Evolutionary conservation across 2,888 invertebrate species (phyloP).

Genomic region (Drosophila subquinaria): DNA sequence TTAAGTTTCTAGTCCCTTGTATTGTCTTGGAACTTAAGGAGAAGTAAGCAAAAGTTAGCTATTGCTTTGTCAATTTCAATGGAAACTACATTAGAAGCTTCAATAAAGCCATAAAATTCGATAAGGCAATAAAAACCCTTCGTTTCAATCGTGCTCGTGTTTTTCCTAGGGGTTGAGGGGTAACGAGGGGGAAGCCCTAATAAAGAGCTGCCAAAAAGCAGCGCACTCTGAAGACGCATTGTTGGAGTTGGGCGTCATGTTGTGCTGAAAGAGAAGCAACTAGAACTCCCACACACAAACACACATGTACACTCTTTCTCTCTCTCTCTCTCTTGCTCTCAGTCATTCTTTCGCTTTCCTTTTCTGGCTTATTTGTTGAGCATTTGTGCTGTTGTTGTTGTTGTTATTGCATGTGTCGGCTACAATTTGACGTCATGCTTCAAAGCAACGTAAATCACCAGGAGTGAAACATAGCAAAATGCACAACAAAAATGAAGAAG

Average conservation of each 20-base stretch:
- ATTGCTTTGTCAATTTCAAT: conserved; percentile 52
- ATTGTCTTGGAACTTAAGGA: conserved; percentile 28
- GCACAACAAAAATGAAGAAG: conserved; percentile 2
- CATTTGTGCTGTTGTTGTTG: conserved; percentile 46
- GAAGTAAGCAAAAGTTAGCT: conserved; percentile 26
- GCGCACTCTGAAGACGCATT: conserved; percentile 58
- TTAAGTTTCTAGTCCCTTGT: conserved; percentile 9
- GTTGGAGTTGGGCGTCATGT: conserved; percentile 42
- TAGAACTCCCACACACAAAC: conserved; percentile 51
- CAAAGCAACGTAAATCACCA: conserved; percentile 71
- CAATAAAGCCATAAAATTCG: conserved; percentile 74
- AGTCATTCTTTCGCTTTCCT: conserved; percentile 35
- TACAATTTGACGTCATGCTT: conserved; percentile 78
- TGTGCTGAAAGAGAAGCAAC: conserved; percentile 40
- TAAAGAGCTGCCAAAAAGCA: conserved; percentile 76
- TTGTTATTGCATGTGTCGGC: conserved; percentile 37
- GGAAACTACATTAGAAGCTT: conserved; percentile 58
- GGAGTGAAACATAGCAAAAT: conserved; percentile 30
- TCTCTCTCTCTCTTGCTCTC: conserved; percentile 26
- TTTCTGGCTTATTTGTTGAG: conserved; percentile 65
- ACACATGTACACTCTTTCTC: conserved; percentile 7
- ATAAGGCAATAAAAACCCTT: conserved; percentile 67
- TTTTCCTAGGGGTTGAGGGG: neutral
- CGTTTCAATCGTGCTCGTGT: neutral
- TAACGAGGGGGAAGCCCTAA: conserved; percentile 58